These are phyloP conservation scores for Microctenopoma stevenorrisi DNA, from an alignment of 2,797 vertebrate genomes.

Conservation along the genomic window DNA sequence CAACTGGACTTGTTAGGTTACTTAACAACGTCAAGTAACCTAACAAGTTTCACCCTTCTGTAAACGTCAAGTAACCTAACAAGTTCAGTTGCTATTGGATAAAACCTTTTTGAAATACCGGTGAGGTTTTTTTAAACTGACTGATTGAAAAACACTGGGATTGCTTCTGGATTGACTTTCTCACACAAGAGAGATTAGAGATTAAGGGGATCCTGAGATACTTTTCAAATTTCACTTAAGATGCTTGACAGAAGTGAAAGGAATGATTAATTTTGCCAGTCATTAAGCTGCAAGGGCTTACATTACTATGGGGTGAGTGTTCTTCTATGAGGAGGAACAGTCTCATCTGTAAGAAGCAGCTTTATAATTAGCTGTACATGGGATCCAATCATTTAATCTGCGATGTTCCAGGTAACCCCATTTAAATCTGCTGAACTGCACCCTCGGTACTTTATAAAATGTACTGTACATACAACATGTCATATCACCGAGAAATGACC, in stretches of 20 bases:
- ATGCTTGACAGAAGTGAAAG: conserved; percentile 47
- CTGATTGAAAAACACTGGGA: neutral
- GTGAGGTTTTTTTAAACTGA: neutral
- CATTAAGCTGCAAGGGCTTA: conserved; percentile 62
- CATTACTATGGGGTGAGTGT: conserved; percentile 45
- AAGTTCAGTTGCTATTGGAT: too few relatives aligned
- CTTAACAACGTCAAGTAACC: too few relatives aligned
- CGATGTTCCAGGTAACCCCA: conserved; percentile 72
- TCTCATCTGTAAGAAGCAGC: conserved; percentile 53
- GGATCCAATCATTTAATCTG: conserved; percentile 75
- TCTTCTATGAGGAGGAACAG: conserved; percentile 38
- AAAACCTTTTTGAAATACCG: too few relatives aligned
- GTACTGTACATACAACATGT: conserved; percentile 44
- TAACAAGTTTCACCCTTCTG: too few relatives aligned
- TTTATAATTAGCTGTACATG: conserved; percentile 69
- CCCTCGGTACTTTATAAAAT: conserved; percentile 58
- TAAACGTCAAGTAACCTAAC: too few relatives aligned
- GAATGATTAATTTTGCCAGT: conserved; percentile 59
- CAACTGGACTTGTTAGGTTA: too few relatives aligned
- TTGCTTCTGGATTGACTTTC: conserved; percentile 17
- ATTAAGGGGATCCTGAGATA: conserved; percentile 40
- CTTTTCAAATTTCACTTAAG: conserved; percentile 47
- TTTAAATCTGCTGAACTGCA: conserved; percentile 75
- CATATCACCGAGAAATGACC: conserved; percentile 35
- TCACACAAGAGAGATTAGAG: neutral